Base-by-base conservation (phyloP, 1,140 invertebrate genomes). In the Apis dorsata region DNA sequence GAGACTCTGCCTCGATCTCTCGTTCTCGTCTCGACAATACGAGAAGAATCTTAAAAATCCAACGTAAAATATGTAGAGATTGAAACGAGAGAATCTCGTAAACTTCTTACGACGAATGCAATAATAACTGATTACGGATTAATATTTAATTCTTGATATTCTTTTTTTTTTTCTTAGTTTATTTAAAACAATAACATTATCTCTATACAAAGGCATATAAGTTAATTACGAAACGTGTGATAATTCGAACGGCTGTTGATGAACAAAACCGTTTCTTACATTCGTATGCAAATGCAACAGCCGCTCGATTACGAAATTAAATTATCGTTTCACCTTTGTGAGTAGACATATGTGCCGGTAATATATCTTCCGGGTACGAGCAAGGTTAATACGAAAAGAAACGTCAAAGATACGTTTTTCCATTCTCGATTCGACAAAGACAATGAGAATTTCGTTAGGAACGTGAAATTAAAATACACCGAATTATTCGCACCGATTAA, bases 71-170 rank as follows among this genome's bases (percentile, higher is more conserved):
- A 79, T 78, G 81, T 78, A 59, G 63, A 84, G 74, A 88, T 84
- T 86, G 78, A 88, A 88, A 90, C 74, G 72, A 88, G 34, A 84
- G 84, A 88, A 84, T 71, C 65, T 81, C 68, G 44, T 85, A 87
- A 89, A 78, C 83, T 81, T 70, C 85, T 89, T 89, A 89, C 60
- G 69, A 53, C 44, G 34, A 59, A 59, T 55, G 81, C 60, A 72
- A 79, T 72, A 68, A 62, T 72, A 55, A 80, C 78, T 66, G 81
- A 68, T 90, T 88, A 82, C 81, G 75, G 88, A 88, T 90, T 87
- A 86, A 90, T 90, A 86, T 88, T 90, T 88, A 79, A 84, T 90
- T 65, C 44, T 57, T 66, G 73, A 86, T 88, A 75, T 80, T 53
- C 68, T 13, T 75, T 21, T 21, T 9, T 75, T 4, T 34, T 34